Evolutionary conservation across 2,888 invertebrate species (phyloP), one percentile per base, ranked within the genome.

Genomic region (Perdita meconis): DNA sequence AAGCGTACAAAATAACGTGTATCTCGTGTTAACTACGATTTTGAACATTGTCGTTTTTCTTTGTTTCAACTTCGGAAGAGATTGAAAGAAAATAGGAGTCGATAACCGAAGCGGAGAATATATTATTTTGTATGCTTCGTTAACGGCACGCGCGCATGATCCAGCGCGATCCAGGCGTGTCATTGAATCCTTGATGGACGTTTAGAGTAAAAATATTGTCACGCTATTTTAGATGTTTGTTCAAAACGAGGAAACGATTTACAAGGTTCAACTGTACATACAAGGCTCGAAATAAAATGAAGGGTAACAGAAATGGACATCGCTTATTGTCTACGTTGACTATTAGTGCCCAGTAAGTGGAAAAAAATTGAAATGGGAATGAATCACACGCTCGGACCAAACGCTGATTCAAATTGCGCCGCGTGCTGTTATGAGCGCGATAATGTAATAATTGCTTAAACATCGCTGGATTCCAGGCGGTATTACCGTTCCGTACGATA

Each of bases 271-370:
- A n/a, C n/a, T n/a, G n/a, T n/a, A n/a, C n/a, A n/a, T n/a, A 47
- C n/a, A 57, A 13, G 30, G 34, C 10, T 34, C 30, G 16, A 66
- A 12, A 26, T 59, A 19, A 50, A 38, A 4, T 30, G 3, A 4
- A 30, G 2, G 6, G 30, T 4, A 30, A 30, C 6, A 30, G 6
- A 67, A 67, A 36, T n/a, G n/a, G 47, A 5, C 12, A 26, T 47
- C 34, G 24, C 36, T 47, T 59, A 67, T 67, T 59, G 66, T 67
- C 66, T 6, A 57, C n/a, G 57, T 57, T 67, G 47, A 13, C 66
- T 38, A 26, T 67, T 67, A 67, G 66, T 59, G 59, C 66, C 66
- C 22, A 10, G 47, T 19, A 19, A 47, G 19, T 10, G 22, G 10
- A 10, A 44, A 8, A 19, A 47, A 47, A 47, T 19, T 3, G 47